A percentile compares a stretch with the other conserved stretches of the same genome.
Conservation (phyloP, 2,888 invertebrate genomes). For the Cecidostiba fungosa region DNA sequence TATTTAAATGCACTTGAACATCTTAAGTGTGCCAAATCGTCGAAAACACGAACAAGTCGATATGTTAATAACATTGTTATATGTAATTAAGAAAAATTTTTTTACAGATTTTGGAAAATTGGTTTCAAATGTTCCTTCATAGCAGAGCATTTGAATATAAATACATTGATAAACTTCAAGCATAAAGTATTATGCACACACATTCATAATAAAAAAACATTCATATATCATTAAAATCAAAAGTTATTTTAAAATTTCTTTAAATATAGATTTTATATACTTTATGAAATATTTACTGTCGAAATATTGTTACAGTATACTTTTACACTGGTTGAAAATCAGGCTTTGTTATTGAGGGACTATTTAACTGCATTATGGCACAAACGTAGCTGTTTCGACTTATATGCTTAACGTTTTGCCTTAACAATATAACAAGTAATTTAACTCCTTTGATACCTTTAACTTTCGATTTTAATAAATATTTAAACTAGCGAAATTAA, state of each 20-base stretch:
- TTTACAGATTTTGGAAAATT: constrained; percentile 24
- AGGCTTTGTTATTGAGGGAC: constrained; percentile 56
- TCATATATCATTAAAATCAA: background rate
- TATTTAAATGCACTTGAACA: constrained; percentile 61
- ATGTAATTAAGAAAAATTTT: constrained; percentile 19
- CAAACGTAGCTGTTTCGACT: constrained; percentile 69
- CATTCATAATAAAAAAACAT: background rate
- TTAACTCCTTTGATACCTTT: constrained; percentile 9
- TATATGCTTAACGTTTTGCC: constrained; percentile 38
- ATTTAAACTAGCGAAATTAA: constrained; percentile 22
- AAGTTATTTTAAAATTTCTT: background rate
- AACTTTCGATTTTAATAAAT: background rate
- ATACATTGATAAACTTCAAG: background rate
- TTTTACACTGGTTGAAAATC: constrained; percentile 32
- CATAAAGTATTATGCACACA: background rate
- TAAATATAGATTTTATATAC: background rate
- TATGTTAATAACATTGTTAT: constrained; percentile 56
- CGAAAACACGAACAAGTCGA: constrained; percentile 56
- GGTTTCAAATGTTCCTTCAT: constrained; percentile 4
- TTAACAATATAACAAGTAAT: constrained; percentile 3
- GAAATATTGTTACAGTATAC: background rate
- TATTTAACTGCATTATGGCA: constrained; percentile 70
- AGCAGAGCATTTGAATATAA: constrained; percentile 1
- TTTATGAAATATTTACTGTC: background rate
- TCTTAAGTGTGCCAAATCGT: constrained; percentile 35